A percentile compares a stretch with the other conserved stretches of the same genome.
Conservation (phyloP, 1,140 invertebrate species). For the Helicoverpa armigera region DNA sequence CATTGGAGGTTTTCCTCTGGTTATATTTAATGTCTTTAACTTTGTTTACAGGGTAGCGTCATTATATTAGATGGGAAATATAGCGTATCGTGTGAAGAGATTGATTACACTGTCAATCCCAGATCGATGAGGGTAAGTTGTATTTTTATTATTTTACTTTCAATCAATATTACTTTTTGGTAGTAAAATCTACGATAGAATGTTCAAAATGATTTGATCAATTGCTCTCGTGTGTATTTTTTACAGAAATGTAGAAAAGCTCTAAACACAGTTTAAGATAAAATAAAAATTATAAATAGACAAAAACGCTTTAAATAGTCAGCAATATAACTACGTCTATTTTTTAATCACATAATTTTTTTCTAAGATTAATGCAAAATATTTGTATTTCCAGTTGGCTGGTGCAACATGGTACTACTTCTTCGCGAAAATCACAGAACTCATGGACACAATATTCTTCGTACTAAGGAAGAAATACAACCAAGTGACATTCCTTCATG, state of each 20-base stretch:
- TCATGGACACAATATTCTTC: constrained; percentile 92
- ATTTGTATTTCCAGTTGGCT: constrained; percentile 1
- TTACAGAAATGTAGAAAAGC: no score
- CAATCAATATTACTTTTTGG: background rate
- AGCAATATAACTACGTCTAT: no score
- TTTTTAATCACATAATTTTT: no score
- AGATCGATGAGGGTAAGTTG: constrained; percentile 40
- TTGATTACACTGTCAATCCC: constrained; percentile 48
- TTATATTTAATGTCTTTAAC: background rate
- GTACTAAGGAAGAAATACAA: constrained; percentile 91
- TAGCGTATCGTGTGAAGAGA: constrained; percentile 35
- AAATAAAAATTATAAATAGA: no score
- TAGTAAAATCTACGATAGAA: no score
- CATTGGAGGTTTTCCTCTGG: no score
- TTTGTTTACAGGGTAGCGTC: constrained; percentile 45
- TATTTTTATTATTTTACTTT: background rate
- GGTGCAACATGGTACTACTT: constrained; percentile 57
- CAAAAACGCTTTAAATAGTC: no score
- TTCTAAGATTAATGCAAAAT: no score
- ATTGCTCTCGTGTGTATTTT: no score
- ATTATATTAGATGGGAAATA: constrained; percentile 15
- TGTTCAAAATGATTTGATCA: no score
- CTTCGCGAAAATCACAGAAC: constrained; percentile 88
- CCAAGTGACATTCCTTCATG: constrained; percentile 91
- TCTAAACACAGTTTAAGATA: no score